phyloP scores from a whole-genome alignment of 2,797 vertebrate species.

The Podarcis siculus region DNA sequence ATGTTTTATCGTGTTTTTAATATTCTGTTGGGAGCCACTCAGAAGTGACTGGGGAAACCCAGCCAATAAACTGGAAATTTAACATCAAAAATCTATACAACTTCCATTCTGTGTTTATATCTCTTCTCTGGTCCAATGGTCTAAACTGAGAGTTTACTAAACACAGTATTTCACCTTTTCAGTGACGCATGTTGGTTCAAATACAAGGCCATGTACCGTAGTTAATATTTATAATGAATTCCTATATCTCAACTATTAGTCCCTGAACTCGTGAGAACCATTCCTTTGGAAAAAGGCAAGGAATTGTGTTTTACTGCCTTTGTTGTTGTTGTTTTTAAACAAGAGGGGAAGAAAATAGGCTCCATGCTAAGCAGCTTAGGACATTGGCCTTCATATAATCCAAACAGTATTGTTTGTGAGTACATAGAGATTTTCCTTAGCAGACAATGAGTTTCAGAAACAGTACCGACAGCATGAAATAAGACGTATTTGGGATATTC shows the following conservation, averaged over 20 bases:
- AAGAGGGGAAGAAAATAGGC: constrained; percentile 23
- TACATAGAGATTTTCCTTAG: constrained; percentile 25
- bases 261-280: constrained; percentile 41
- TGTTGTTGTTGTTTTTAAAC: constrained; percentile 32
- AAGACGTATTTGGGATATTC: not conserved
- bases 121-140: too few relatives aligned
- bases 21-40: too few relatives aligned
- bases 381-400: constrained; percentile 52
- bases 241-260: constrained; percentile 58
- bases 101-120: too few relatives aligned
- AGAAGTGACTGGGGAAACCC: too few relatives aligned
- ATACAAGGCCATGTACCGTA: not conserved
- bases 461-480: not conserved
- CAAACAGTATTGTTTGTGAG: constrained; percentile 26
- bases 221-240: constrained; percentile 65
- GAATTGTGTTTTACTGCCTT: not conserved
- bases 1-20: too few relatives aligned
- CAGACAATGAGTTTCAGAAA: not conserved
- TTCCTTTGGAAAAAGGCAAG: constrained; percentile 50
- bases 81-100: too few relatives aligned
- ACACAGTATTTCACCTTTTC: not conserved
- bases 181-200: not conserved
- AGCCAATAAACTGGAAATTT: too few relatives aligned
- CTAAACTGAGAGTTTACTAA: not conserved
- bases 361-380: constrained; percentile 21